Evolutionary conservation across 2,797 vertebrate species (phyloP).

Genomic region (Leucoraja ocellata): DNA sequence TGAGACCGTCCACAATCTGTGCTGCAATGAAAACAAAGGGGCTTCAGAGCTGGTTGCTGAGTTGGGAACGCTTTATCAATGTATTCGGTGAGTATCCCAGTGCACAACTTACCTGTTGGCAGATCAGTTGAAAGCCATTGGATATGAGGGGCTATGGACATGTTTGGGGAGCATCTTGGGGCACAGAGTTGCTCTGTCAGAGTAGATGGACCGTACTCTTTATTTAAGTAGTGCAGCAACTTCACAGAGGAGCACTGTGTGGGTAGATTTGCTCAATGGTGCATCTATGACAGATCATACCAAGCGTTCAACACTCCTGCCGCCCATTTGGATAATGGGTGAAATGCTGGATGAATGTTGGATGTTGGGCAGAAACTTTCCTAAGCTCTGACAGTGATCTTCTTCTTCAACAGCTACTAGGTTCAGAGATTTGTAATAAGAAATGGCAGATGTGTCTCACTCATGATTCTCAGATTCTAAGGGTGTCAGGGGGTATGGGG

Average conservation of each 20-base stretch:
- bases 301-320: not conserved
- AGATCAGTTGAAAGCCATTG: not conserved
- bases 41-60: slow-evolving; percentile 93
- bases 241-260: not conserved
- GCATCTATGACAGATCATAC: not conserved
- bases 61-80: slow-evolving; percentile 89
- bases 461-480: not conserved
- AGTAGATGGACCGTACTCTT: not conserved
- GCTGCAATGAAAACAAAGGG: slow-evolving; percentile 97
- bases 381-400: not conserved
- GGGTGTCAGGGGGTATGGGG: too few relatives aligned
- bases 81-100: slow-evolving; percentile 71
- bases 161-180: not conserved
- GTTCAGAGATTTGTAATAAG: not conserved
- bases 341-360: not conserved
- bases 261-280: too few relatives aligned
- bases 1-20: slow-evolving; percentile 89
- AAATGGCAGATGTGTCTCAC: not conserved
- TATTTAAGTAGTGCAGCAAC: not conserved
- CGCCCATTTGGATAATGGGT: not conserved
- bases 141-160: not conserved
- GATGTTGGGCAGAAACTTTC: not conserved
- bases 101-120: not conserved
- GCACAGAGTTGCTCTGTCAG: slow-evolving; percentile 73
- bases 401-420: not conserved